Conservation (phyloP, 2,888 invertebrate species). For the Psylliodes chrysocephalus region DNA sequence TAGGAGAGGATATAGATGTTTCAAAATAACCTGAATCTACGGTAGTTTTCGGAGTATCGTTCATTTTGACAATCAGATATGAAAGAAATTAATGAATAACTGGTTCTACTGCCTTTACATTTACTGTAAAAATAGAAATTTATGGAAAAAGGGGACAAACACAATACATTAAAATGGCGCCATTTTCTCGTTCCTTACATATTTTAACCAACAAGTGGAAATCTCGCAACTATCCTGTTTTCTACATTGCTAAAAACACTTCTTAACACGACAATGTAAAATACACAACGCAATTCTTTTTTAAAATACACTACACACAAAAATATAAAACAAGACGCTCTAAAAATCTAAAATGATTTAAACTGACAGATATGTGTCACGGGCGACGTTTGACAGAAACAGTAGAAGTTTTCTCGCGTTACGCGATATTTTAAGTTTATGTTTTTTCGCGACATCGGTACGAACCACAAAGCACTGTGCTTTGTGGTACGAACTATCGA, state of each 20-base stretch:
- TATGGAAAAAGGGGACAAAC: conserved; percentile 9
- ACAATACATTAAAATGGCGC: conserved; percentile 33
- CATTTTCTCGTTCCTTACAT: conserved; percentile 6
- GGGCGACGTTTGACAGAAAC: too few relatives aligned
- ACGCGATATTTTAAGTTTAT: too few relatives aligned
- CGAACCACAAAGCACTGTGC: too few relatives aligned
- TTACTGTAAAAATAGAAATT: background rate
- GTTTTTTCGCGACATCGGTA: too few relatives aligned
- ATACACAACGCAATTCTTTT: background rate
- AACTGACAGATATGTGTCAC: too few relatives aligned
- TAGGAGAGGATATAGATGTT: conserved; percentile 43
- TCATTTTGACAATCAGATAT: conserved; percentile 26
- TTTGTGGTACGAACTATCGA: too few relatives aligned
- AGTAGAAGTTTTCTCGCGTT: too few relatives aligned
- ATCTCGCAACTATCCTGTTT: background rate
- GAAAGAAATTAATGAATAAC: background rate
- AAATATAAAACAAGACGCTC: too few relatives aligned
- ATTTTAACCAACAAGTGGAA: background rate
- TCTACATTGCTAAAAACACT: background rate
- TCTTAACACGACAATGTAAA: background rate
- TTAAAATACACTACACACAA: too few relatives aligned
- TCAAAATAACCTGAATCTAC: conserved; percentile 40
- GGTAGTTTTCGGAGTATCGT: conserved; percentile 27
- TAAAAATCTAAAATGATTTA: too few relatives aligned
- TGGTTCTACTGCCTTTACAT: background rate